phyloP scores from a whole-genome alignment of 2,797 vertebrate genomes.

The Scomberomorus guttatus region DNA sequence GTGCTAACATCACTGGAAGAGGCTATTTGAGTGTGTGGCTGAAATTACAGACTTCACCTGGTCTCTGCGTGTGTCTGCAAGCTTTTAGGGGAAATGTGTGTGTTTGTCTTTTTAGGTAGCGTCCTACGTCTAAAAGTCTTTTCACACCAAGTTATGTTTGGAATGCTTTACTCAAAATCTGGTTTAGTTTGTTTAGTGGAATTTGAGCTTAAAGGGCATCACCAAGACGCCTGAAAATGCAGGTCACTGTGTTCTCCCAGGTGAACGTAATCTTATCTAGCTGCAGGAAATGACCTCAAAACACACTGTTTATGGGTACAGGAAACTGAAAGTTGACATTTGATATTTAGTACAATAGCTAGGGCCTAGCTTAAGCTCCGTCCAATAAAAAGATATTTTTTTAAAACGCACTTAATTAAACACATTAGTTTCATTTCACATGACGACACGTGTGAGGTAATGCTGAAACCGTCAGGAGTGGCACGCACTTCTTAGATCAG shows the following conservation, averaged over 20 bases:
- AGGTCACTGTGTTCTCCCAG: constrained; percentile 30
- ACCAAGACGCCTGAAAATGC: constrained; percentile 21
- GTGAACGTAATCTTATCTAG: constrained; percentile 32
- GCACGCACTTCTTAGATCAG: constrained; percentile 20
- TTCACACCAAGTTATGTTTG: neutral
- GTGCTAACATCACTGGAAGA: constrained; percentile 50
- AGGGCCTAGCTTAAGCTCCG: neutral
- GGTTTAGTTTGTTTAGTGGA: neutral
- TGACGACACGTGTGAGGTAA: constrained; percentile 18
- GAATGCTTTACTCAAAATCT: neutral
- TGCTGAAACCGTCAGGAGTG: constrained; percentile 22
- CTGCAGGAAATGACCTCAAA: constrained; percentile 21
- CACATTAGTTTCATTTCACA: constrained; percentile 14
- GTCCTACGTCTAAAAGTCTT: neutral
- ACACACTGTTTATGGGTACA: neutral
- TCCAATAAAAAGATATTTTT: neutral
- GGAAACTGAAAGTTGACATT: constrained; percentile 22
- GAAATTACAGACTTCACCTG: constrained; percentile 69
- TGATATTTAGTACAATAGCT: constrained; percentile 19
- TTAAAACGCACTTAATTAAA: constrained; percentile 17
- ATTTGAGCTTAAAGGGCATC: neutral
- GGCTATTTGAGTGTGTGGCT: constrained; percentile 29
- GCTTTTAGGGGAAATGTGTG: neutral
- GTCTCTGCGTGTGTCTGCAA: neutral
- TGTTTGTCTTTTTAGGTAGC: neutral